Evolutionary conservation across 2,888 invertebrate species (phyloP).

Genomic region (Diarsia dahlii): DNA sequence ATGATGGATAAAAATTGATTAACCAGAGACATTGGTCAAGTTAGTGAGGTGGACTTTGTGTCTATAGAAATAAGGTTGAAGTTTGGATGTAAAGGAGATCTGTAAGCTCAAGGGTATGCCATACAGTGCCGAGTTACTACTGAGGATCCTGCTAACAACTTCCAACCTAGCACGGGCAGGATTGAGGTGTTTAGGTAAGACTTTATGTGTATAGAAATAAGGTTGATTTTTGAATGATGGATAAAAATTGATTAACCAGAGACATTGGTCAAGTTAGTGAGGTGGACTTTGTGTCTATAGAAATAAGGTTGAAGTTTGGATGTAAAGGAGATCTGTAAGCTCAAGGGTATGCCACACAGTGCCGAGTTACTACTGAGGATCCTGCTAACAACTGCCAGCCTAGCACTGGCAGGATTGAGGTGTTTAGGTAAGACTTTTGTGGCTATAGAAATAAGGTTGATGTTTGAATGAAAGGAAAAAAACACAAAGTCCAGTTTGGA

Average conservation of each 20-base stretch:
- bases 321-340: slow-evolving; percentile 71
- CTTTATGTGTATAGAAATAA: neutral
- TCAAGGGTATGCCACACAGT: slow-evolving; percentile 98
- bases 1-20: too few species aligned
- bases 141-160: slow-evolving; percentile 99
- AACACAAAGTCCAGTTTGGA: too few species aligned
- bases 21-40: too few species aligned
- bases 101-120: slow-evolving; percentile 96
- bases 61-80: too few species aligned
- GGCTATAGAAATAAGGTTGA: neutral
- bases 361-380: slow-evolving; percentile 99
- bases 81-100: too few species aligned
- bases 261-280: too few species aligned
- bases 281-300: too few species aligned
- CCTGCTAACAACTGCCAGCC: slow-evolving; percentile 99
- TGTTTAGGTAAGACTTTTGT: slow-evolving; percentile 89
- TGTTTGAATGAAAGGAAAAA: too few species aligned
- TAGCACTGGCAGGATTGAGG: slow-evolving; percentile 99
- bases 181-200: slow-evolving; percentile 96
- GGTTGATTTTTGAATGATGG: neutral
- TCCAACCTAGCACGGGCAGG: slow-evolving; percentile 99
- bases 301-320: too few species aligned
- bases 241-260: too few species aligned
- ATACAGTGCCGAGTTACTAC: slow-evolving; percentile 99
- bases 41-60: too few species aligned